A percentile compares a stretch with the other conserved stretches of the same genome.
Evolutionary conservation across 2,113 vertebrate species (phyloP).

Genomic region (Tragelaphus buxtoni): DNA sequence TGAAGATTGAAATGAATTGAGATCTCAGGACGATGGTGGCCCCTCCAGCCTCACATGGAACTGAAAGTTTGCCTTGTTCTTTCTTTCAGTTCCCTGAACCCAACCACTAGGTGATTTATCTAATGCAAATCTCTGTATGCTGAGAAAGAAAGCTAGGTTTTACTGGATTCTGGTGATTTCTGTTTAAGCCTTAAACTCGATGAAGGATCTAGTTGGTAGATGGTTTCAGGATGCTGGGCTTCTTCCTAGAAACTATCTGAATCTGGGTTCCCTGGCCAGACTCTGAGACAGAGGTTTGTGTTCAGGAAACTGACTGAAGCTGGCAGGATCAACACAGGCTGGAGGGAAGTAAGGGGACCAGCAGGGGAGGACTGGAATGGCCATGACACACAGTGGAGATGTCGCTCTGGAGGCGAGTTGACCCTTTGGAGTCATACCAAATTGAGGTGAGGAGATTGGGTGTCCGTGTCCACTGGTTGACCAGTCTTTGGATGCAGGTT

Average conservation of each 20-base stretch:
- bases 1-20: not conserved
- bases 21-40: not conserved
- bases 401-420: not conserved
- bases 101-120: not conserved
- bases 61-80: not conserved
- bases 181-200: not conserved
- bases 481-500: not conserved
- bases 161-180: not conserved
- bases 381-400: not conserved
- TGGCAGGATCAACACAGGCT: not conserved
- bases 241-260: not conserved
- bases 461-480: not conserved
- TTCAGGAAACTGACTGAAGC: not conserved
- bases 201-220: not conserved
- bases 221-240: not conserved
- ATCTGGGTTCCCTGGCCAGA: not conserved
- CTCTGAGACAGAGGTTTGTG: not conserved
- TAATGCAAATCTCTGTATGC: not conserved
- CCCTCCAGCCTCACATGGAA: not conserved
- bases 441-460: not conserved
- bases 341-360: not conserved
- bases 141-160: not conserved
- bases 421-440: not conserved
- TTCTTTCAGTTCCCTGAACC: not conserved
- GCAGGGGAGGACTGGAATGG: not conserved